Conservation (phyloP, 2,113 vertebrate genomes). For the Rhabdornis inornatus region DNA sequence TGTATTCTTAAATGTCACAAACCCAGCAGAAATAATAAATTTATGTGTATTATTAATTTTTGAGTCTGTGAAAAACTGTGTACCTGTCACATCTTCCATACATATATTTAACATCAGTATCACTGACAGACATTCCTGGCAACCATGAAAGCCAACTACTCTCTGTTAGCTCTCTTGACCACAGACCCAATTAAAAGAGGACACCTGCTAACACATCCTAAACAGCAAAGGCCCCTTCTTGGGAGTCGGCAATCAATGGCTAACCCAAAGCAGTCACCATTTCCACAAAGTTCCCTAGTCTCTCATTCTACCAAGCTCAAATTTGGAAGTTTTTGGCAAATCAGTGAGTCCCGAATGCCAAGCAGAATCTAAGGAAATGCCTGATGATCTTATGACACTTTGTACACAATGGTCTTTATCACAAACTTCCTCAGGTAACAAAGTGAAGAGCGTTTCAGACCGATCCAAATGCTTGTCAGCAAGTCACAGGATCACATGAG, state of each 20-base stretch:
- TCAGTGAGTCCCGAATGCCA: not conserved
- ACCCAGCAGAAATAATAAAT: not conserved
- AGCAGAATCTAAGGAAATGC: not conserved
- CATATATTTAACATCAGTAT: not conserved
- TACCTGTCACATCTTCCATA: not conserved
- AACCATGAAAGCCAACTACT: not conserved
- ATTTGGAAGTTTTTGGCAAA: not conserved
- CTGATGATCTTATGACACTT: not conserved
- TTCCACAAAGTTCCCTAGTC: not conserved
- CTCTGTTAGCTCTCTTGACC: not conserved
- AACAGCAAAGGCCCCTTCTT: not conserved
- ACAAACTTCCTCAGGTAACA: not conserved
- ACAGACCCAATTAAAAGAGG: not conserved
- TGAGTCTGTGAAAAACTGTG: not conserved
- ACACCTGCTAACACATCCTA: not conserved
- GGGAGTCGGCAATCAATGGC: not conserved
- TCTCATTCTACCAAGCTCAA: not conserved
- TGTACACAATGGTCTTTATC: not conserved
- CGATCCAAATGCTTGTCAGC: not conserved
- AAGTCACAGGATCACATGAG: not conserved
- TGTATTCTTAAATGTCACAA: not conserved
- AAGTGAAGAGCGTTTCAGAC: not conserved
- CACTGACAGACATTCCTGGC: not conserved
- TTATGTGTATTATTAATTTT: not conserved
- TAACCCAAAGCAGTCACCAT: not conserved